A percentile compares a stretch with the other conserved stretches of the same genome.
Evolutionary conservation across 2,113 vertebrate species (phyloP).

Genomic region (Paralichthys olivaceus): DNA sequence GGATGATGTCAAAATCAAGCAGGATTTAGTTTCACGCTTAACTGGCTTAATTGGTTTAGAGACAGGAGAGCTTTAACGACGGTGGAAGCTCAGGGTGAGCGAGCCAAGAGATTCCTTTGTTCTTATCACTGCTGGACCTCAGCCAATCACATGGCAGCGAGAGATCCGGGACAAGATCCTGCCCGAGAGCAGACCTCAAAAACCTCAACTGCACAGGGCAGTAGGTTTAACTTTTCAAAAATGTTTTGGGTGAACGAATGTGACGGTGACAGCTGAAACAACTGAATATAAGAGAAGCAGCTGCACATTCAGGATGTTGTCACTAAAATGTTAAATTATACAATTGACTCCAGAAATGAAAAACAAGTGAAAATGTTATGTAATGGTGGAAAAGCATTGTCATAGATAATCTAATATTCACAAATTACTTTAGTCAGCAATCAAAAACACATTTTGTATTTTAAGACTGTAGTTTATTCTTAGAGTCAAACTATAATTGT

Average conservation of each 20-base stretch:
- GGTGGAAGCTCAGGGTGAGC: slow-evolving; percentile 51
- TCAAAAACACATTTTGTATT: no score
- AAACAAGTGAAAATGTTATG: background rate
- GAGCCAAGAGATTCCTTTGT: slow-evolving; percentile 69
- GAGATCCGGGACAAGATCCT: slow-evolving; percentile 45
- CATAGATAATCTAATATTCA: background rate
- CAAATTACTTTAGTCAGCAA: background rate
- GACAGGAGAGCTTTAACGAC: slow-evolving; percentile 64
- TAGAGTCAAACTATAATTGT: no score
- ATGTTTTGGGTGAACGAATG: background rate
- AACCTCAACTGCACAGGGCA: background rate
- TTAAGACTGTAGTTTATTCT: no score
- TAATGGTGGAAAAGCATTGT: no score
- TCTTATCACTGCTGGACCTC: slow-evolving; percentile 49
- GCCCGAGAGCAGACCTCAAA: slow-evolving; percentile 12
- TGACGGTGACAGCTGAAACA: background rate
- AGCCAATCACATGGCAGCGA: slow-evolving; percentile 56
- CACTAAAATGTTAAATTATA: background rate
- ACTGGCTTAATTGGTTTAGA: slow-evolving; percentile 76
- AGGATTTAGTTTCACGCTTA: slow-evolving; percentile 70
- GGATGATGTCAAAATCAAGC: slow-evolving; percentile 47
- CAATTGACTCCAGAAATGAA: background rate
- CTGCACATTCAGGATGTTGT: background rate
- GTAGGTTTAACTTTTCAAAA: background rate
- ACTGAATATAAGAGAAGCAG: background rate